Percentiles rank a stretch among this genome's conserved stretches.
phyloP scores from a whole-genome alignment of 2,113 vertebrate species.

The Bos taurus region DNA sequence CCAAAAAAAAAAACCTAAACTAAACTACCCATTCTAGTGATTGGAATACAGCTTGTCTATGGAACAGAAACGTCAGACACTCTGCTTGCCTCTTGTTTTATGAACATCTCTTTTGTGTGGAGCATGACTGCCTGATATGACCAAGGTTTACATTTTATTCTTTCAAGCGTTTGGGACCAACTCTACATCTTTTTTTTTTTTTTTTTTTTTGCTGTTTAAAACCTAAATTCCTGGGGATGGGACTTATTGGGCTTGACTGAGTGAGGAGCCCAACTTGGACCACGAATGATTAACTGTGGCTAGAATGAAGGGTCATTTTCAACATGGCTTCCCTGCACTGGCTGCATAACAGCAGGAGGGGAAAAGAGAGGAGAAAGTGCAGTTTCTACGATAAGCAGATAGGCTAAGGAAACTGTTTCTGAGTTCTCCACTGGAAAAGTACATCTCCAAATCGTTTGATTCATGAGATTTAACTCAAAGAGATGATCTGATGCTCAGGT shows the following conservation, averaged over 20 bases:
- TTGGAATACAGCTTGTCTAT: neutral
- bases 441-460: neutral
- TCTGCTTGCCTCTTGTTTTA: neutral
- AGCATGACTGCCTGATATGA: neutral
- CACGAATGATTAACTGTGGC: neutral
- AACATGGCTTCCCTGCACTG: neutral
- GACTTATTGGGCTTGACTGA: neutral
- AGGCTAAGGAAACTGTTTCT: neutral
- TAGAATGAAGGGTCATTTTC: neutral
- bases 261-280: neutral
- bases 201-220: neutral
- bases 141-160: neutral
- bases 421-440: neutral
- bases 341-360: neutral
- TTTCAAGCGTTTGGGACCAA: neutral
- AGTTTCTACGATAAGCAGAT: neutral
- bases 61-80: neutral
- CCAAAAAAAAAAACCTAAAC: neutral
- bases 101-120: neutral
- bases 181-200: neutral
- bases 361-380: neutral
- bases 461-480: neutral
- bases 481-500: neutral
- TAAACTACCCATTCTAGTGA: neutral
- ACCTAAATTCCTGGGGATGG: neutral